Percentiles rank a stretch among this genome's conserved stretches.
Conservation (phyloP, 2,113 vertebrate genomes). For the Peromyscus californicus region DNA sequence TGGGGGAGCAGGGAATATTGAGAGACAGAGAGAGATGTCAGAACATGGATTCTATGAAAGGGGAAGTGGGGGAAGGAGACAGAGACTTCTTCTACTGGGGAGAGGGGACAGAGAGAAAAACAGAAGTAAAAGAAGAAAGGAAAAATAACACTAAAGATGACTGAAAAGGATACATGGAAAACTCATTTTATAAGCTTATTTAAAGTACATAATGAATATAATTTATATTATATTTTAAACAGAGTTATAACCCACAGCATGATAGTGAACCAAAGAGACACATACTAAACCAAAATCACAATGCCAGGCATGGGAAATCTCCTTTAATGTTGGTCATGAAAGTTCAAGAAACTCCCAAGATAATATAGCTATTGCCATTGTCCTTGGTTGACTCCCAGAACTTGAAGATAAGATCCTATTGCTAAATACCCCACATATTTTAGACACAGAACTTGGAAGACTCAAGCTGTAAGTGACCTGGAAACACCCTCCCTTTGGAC, state of each 20-base stretch:
- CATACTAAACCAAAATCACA: neutral
- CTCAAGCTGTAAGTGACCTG: neutral
- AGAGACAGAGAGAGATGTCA: neutral
- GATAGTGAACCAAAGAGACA: neutral
- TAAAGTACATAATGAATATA: neutral
- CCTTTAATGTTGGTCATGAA: neutral
- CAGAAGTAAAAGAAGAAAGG: neutral
- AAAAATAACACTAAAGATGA: neutral
- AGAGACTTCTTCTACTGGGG: neutral
- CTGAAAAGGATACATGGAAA: neutral
- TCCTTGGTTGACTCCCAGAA: neutral
- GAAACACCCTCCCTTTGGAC: neutral
- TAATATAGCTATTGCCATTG: neutral
- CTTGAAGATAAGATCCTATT: neutral
- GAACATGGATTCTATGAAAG: no score
- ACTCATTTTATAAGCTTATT: neutral
- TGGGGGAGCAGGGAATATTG: rapidly evolving
- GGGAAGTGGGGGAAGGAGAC: neutral
- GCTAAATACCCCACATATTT: neutral
- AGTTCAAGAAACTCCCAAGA: neutral
- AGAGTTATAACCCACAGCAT: neutral
- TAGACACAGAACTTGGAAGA: neutral
- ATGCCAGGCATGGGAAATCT: neutral
- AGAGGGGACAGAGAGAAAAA: neutral
- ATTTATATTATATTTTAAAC: neutral